Evolutionary conservation across 1,140 invertebrate genomes (phyloP).

Genomic region (Nebria ingens): DNA sequence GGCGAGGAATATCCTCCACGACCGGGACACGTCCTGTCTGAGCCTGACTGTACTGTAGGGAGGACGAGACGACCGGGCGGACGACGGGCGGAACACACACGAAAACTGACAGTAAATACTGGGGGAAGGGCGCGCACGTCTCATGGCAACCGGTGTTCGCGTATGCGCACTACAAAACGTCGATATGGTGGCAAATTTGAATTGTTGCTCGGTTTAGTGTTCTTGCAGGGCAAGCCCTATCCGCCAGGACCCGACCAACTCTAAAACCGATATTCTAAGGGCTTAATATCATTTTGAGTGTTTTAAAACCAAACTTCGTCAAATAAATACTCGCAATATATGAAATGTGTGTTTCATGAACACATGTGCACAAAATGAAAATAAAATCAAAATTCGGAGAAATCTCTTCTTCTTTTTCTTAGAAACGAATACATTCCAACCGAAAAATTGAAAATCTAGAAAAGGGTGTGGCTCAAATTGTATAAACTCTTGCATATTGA

Average conservation of each 20-base stretch:
- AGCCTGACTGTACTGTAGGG: neutral
- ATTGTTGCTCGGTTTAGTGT: neutral
- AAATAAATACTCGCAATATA: too few relatives aligned
- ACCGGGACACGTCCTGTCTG: neutral
- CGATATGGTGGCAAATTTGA: slow-evolving; percentile 6
- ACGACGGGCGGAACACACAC: neutral
- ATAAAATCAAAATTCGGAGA: too few relatives aligned
- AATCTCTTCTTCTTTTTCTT: too few relatives aligned
- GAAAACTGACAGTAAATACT: slow-evolving; percentile 8
- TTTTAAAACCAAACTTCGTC: neutral
- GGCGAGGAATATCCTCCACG: neutral
- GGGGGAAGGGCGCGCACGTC: neutral
- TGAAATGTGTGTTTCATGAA: too few relatives aligned
- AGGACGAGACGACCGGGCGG: neutral
- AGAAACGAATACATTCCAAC: too few relatives aligned
- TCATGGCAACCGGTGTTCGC: neutral
- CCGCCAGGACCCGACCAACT: too few relatives aligned
- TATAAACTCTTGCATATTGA: too few relatives aligned
- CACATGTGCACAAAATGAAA: too few relatives aligned
- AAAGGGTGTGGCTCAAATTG: too few relatives aligned
- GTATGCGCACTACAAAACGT: neutral
- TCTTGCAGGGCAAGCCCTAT: neutral
- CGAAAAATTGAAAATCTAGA: too few relatives aligned
- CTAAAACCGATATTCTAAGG: neutral
- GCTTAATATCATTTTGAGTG: neutral